Evolutionary conservation across 2,888 invertebrate genomes (phyloP).

Genomic region (Drosophila fulvimacula): DNA sequence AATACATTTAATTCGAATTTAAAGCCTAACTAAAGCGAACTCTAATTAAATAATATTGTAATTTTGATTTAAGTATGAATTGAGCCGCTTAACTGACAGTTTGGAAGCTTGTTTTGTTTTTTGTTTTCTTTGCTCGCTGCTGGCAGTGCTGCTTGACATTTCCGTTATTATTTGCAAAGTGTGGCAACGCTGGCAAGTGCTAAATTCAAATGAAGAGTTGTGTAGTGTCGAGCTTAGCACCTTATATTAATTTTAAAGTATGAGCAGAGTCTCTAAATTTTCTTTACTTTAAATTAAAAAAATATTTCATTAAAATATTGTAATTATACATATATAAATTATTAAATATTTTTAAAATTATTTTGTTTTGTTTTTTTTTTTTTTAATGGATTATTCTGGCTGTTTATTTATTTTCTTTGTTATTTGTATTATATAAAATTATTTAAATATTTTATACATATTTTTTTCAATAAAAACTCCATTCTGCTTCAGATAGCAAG

Average conservation of each 20-base stretch:
- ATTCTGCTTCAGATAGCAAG: background rate
- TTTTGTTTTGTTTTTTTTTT: too few species aligned
- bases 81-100: background rate
- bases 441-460: background rate
- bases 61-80: background rate
- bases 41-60: background rate
- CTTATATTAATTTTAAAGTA: too few species aligned
- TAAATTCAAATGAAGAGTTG: slow-evolving; percentile 3
- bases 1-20: background rate
- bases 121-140: background rate
- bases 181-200: slow-evolving; percentile 39
- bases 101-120: background rate
- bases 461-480: background rate
- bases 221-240: too few species aligned
- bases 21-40: background rate
- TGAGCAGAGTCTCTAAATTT: too few species aligned
- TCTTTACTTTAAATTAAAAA: too few species aligned
- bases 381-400: too few species aligned
- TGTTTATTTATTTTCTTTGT: too few species aligned
- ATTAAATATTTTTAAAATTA: too few species aligned
- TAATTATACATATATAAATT: background rate
- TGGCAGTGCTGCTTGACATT: slow-evolving; percentile 28
- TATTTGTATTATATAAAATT: too few species aligned
- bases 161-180: slow-evolving; percentile 29
- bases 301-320: too few species aligned